Base-by-base conservation (phyloP, 2,888 invertebrate genomes). In the Plebejus argus region DNA sequence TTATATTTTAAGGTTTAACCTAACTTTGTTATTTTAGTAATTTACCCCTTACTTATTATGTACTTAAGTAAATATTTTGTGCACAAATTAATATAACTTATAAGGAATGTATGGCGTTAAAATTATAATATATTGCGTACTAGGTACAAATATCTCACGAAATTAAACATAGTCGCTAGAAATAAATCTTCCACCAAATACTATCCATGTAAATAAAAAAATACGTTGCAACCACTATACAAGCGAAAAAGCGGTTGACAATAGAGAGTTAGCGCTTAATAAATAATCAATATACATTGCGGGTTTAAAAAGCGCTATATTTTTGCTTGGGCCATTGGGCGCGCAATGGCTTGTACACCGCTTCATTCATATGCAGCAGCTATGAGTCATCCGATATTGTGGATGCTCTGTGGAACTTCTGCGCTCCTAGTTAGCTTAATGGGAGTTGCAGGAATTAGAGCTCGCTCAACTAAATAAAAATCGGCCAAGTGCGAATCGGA, bases 281-380 rank as follows among this genome's bases (percentile, higher is more conserved):
- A 74, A 53, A 53, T 53, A 53, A 74, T 74, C 74, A 74, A 74
- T 74, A 74, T 49, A 53, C 45, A 45, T 49, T 49, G 72, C 20
- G 45, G 49, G 45, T 74, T 74, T 74, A 74, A 74, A 74, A 74
- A 74, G 74, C 28, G 74, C 74, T 74, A 71, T 77, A 76, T 78
- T 79, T 71, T 72, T 66, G 61, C 56, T 49, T 77, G 76, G 39
- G 23, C 80, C 80, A 82, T 82, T 82, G 80, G 75, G 49, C 79
- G 76, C 78, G 78, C 81, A 82, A 81, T 82, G 79, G 82, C 33
- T 80, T 76, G 82, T 80, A 79, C 20, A 61, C 77, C 71, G 20
- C 74, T 49, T 23, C 49, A 53, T 53, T 74, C 74, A 74, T 74
- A 53, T 53, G 74, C 74, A 49, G 72, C 39, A 35, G 74, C 53